Evolutionary conservation across 1,140 invertebrate species (phyloP).

Genomic region (Stegodyphus dumicola): DNA sequence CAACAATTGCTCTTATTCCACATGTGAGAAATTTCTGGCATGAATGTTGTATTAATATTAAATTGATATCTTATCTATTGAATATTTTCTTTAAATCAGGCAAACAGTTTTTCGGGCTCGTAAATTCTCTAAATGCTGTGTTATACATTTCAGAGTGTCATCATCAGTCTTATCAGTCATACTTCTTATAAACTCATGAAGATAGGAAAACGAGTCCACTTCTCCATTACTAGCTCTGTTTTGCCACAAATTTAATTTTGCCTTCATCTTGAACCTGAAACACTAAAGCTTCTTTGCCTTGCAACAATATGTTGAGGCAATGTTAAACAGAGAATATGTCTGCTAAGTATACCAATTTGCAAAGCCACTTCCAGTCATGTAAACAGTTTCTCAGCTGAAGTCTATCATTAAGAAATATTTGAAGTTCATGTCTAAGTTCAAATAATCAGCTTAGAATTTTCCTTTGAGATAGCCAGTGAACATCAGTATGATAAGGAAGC

Average conservation of each 20-base stretch:
- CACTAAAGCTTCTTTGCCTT: not conserved
- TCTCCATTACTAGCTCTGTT: not conserved
- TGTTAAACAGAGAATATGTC: not conserved
- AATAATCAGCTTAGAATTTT: not conserved
- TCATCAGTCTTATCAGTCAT: not conserved
- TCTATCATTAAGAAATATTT: not conserved
- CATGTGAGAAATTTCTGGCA: not conserved
- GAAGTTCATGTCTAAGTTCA: not conserved
- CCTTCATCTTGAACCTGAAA: not conserved
- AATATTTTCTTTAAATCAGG: not conserved
- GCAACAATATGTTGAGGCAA: not conserved
- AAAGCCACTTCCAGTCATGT: not conserved
- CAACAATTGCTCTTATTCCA: not conserved
- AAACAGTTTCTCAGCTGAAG: not conserved
- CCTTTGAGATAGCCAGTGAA: not conserved
- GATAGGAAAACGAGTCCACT: not conserved
- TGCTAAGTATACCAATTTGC: not conserved
- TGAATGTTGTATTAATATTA: not conserved
- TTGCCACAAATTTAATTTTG: not conserved
- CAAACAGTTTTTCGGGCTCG: not conserved
- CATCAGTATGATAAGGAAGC: not conserved
- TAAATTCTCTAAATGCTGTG: not conserved
- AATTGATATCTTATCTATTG: not conserved
- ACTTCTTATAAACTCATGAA: not conserved
- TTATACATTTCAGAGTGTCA: not conserved